Base-by-base conservation (phyloP, 2,888 invertebrate species). In the Prosapia bicincta region DNA sequence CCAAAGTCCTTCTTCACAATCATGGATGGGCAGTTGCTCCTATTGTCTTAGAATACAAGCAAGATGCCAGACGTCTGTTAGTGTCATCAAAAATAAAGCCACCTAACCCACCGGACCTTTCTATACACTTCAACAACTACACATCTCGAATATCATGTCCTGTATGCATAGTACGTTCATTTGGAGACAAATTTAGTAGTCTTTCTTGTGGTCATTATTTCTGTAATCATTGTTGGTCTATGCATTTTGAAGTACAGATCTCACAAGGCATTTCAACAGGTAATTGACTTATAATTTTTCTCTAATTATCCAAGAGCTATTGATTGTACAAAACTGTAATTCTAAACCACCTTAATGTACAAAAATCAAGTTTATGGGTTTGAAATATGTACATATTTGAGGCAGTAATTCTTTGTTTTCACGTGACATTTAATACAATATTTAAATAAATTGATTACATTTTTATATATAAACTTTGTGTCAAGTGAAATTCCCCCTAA, bases 171-270 rank as follows among this genome's bases (percentile, higher is more conserved):
- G 85, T 87, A 79, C 85, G 89, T 77, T 91, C 91, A 81, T 85
- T 90, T 20, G 85, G 89, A 23, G 91, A 92, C 73, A 91, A 90
- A 83, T 95, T 95, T 84, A 91, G 91, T 84, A 91, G 91, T 75
- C 88, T 98, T 78, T 90, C 93, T 20, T 99, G 98, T 87, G 92
- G 93, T 25, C 98, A 99, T 86, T 90, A 90, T 79, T 99, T 98
- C 86, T 99, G 99, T 85, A 93, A 92, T 85, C 94, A 95, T 80
- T 99, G 99, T 85, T 99, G 99, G 99, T 91, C 92, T 78, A 93
- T 91, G 88, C 96, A 97, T 88, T 96, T 98, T 86, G 96, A 98
- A 89, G 94, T 96, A 83, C 98, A 98, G 90, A 95, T 98, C 81
- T 91, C 90, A 85, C 95, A 95, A 87, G 95, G 96, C 86, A 88